These are phyloP conservation scores for Cercopithecus mona DNA, from an alignment of 2,113 vertebrate genomes.

Conservation along the genomic window DNA sequence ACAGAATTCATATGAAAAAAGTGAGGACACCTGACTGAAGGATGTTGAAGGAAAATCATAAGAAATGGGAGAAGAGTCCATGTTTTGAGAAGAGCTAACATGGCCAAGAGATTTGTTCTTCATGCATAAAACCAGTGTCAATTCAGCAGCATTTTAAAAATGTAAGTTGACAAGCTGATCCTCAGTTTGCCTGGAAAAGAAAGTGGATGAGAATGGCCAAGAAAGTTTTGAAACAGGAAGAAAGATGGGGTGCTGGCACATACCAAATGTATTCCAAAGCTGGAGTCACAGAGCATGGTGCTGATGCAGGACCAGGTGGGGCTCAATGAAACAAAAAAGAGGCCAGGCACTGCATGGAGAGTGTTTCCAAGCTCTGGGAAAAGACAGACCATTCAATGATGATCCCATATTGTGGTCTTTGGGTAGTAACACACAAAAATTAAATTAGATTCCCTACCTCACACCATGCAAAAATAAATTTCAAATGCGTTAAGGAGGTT, in stretches of 20 bases:
- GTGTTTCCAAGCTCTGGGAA: background rate
- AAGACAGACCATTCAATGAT: background rate
- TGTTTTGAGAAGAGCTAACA: background rate
- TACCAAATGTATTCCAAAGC: background rate
- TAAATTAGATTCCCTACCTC: background rate
- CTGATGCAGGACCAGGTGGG: accelerated
- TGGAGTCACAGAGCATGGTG: background rate
- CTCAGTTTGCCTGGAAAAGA: background rate
- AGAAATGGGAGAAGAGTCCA: background rate
- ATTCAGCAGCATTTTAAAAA: background rate
- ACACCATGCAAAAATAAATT: background rate
- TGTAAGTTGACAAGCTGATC: background rate
- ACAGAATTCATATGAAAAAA: background rate
- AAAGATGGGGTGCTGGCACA: background rate
- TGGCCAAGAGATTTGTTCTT: background rate
- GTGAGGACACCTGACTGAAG: background rate
- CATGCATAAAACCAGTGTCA: background rate
- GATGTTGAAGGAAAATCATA: background rate
- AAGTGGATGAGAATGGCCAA: background rate
- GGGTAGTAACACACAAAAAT: background rate
- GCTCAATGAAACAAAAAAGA: background rate
- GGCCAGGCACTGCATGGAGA: background rate
- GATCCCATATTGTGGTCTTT: background rate
- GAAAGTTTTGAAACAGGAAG: background rate
- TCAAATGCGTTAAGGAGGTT: background rate